These are phyloP conservation scores for Drosophila melanogaster DNA, from an alignment of 1,140 invertebrate species.

Conservation along the genomic window Release_6_plus_ISO1_MT NT_037436.4:13028501-13029000, in stretches of 20 bases:
- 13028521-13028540: no score
- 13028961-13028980: conserved; percentile 83
- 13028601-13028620: conserved; percentile 21
- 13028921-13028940: conserved; percentile 81
- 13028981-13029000: conserved; percentile 75
- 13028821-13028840: conserved; percentile 21
- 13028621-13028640: conserved; percentile 18
- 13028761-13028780: not conserved
- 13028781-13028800: conserved; percentile 9
- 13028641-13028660: conserved; percentile 13
- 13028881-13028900: conserved; percentile 39
- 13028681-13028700: conserved; percentile 33
- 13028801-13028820: conserved; percentile 23
- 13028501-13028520: no score
- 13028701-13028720: conserved; percentile 15
- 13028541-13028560: no score
- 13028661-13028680: conserved; percentile 18
- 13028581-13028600: no score
- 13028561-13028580: no score
- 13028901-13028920: conserved; percentile 30
- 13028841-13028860: conserved; percentile 29
- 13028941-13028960: conserved; percentile 78
- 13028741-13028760: conserved; percentile 35
- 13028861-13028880: conserved; percentile 55
- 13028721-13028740: conserved; percentile 35